Percentiles rank a stretch among this genome's conserved stretches.
These are phyloP conservation scores for Heterodera filipjevi DNA, from an alignment of 2,888 invertebrate species.

Conservation along the genomic window DNA sequence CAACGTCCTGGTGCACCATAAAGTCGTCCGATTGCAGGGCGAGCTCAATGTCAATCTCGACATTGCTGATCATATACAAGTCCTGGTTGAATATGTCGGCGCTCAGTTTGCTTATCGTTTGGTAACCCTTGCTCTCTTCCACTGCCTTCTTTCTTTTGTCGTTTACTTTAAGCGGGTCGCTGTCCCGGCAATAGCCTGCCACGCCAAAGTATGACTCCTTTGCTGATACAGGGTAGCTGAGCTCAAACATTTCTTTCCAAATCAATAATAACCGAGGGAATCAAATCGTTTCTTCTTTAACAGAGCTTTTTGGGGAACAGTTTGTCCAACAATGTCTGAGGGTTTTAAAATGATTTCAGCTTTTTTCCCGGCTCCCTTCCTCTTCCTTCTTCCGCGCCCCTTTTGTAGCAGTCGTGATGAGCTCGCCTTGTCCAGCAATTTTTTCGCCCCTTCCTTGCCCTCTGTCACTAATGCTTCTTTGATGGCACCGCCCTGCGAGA, in stretches of 20 bases:
- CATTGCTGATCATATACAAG: conserved; percentile 11
- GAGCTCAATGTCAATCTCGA: conserved; percentile 2
- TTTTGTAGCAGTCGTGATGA: background rate
- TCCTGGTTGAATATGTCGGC: conserved; percentile 12
- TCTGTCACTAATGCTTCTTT: background rate
- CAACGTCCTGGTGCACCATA: background rate
- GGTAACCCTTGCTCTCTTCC: background rate
- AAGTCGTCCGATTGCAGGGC: conserved; percentile 2
- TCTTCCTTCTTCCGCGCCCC: background rate
- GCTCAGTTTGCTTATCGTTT: conserved; percentile 6
- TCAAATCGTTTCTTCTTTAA: background rate
- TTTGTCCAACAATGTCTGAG: background rate
- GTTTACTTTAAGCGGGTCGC: background rate
- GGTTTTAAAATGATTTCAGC: conserved; percentile 4
- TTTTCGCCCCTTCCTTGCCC: background rate
- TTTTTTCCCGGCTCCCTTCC: background rate
- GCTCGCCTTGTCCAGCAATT: background rate
- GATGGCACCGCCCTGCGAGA: background rate
- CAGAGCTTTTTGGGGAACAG: background rate
- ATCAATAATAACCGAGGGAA: background rate
- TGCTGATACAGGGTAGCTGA: background rate
- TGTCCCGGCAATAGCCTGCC: background rate
- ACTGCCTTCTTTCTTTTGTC: background rate
- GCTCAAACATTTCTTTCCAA: background rate
- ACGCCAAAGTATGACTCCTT: conserved; percentile 1